Conservation (phyloP, 2,797 vertebrate species). For the Girardinus metallicus region DNA sequence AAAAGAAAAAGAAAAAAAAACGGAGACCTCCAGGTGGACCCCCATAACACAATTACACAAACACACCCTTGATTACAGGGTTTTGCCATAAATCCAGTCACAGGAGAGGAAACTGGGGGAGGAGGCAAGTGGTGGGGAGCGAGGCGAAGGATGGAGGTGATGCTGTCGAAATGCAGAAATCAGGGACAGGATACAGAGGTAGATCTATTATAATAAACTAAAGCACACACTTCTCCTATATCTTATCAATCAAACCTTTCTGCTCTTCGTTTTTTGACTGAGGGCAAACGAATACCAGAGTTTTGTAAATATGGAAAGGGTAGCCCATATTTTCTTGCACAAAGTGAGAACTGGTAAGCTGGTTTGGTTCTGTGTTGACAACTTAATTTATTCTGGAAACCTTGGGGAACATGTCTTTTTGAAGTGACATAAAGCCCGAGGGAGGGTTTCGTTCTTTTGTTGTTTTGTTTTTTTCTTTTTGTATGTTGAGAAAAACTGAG, state of each 20-base stretch:
- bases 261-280: conserved; percentile 60
- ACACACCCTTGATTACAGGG: conserved; percentile 60
- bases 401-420: conserved; percentile 77
- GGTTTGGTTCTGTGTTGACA: conserved; percentile 67
- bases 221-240: conserved; percentile 79
- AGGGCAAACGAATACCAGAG: conserved; percentile 54
- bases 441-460: conserved; percentile 71
- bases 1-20: not conserved
- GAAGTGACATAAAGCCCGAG: conserved; percentile 73
- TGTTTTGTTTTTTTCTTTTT: conserved; percentile 67
- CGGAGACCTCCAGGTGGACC: conserved; percentile 63
- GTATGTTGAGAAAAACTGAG: conserved; percentile 66
- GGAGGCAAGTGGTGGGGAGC: not conserved
- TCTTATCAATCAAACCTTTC: conserved; percentile 66
- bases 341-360: conserved; percentile 72
- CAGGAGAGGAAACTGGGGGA: conserved; percentile 9
- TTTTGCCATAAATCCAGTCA: conserved; percentile 71
- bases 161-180: conserved; percentile 73
- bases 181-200: conserved; percentile 75
- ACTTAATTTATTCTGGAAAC: conserved; percentile 80
- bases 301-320: conserved; percentile 78
- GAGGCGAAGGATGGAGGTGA: conserved; percentile 32
- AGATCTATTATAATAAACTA: conserved; percentile 66
- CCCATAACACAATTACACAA: conserved; percentile 33
- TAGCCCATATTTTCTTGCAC: conserved; percentile 80